Evolutionary conservation across 2,113 vertebrate species (phyloP).

Genomic region (Gymnobelideus leadbeateri): DNA sequence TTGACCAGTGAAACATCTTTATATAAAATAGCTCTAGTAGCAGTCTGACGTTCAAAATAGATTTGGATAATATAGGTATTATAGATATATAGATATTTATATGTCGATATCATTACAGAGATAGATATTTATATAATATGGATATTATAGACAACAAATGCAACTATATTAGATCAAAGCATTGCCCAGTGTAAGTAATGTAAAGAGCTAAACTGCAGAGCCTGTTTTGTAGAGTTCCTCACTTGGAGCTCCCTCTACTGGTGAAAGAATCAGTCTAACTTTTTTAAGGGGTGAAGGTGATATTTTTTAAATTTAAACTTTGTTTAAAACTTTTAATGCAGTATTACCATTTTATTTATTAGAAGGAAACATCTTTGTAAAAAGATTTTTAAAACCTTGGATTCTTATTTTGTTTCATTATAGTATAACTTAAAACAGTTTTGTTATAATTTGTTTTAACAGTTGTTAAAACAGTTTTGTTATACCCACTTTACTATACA

Average conservation of each 20-base stretch:
- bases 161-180: neutral
- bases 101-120: too few relatives aligned
- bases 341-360: slow-evolving; percentile 31
- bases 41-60: neutral
- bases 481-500: neutral
- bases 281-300: too few relatives aligned
- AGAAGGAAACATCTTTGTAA: slow-evolving; percentile 18
- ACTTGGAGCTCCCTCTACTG: neutral
- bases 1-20: neutral
- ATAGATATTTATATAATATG: too few relatives aligned
- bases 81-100: too few relatives aligned
- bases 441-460: neutral
- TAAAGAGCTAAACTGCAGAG: too few relatives aligned
- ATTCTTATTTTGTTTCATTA: neutral
- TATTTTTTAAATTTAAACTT: neutral
- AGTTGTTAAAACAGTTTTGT: neutral
- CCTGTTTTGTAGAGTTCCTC: neutral
- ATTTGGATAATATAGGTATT: too few relatives aligned
- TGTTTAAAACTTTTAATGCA: slow-evolving; percentile 38
- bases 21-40: neutral
- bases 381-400: neutral
- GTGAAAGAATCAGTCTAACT: neutral
- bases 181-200: neutral
- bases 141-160: too few relatives aligned
- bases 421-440: neutral